Evolutionary conservation across 1,140 invertebrate genomes (phyloP), one percentile per base, ranked within the genome.

Genomic region (Trichomalopsis sarcophagae): DNA sequence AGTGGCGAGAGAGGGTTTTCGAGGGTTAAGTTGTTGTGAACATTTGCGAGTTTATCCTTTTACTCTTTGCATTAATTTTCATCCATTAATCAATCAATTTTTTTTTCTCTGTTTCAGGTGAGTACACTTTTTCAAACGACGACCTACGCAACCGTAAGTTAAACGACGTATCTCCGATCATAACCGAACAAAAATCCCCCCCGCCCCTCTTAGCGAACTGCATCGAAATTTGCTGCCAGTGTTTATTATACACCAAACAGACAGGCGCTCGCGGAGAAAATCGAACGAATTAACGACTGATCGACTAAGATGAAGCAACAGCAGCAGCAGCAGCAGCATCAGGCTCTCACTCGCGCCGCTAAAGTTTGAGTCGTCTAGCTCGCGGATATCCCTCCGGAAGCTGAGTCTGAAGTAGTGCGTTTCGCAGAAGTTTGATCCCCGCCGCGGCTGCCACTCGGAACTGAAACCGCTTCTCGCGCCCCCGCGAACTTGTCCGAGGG

Each of bases 101-200:
- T 73, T 33, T 62, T 81, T 73, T 73, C 71, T 81, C 79, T 81
- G 68, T 73, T 81, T 81, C 40, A 81, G 79, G 79, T 81, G 68
- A 81, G 79, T 71, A 81, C 40, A 81, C 55, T 62, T 14, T 4
- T 7, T 21, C n/a, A 7, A 1, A 17, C 13, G 14, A 62, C n/a
- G 17, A 1, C 4, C 17, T 62, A 62, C 6, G 21, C 21, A n/a
- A 62, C 21, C 55, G 55, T 62, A 62, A 62, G 55, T 62, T 17
- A 62, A 62, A 44, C 9, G 40, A 44, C 40, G 40, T 44, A 44
- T 44, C 10, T 44, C 40, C 50, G 17, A 55, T 21, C 2, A 21
- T 17, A 55, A 55, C 4, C 47, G 14, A 55, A 14, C 4, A 55
- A 55, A 55, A 55, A 36, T 36, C 33, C 33, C 33, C 33, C 33